Conservation (phyloP, 1,140 invertebrate species). For the Papilio machaon region DNA sequence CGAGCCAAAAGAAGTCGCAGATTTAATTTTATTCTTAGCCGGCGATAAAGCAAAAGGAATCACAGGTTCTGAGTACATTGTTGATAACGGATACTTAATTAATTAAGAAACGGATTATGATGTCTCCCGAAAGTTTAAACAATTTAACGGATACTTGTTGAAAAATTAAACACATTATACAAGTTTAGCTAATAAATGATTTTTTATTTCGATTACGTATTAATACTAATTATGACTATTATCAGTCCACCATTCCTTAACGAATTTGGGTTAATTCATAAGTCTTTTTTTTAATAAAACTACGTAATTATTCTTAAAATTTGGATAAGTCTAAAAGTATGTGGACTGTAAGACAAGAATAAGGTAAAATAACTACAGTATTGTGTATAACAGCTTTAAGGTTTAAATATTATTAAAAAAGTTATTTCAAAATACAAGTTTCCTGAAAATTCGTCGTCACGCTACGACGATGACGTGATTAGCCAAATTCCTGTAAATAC, state of each 20-base stretch:
- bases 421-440: neutral
- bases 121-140: too few species aligned
- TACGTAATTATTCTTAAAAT: too few species aligned
- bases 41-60: neutral
- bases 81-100: neutral
- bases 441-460: neutral
- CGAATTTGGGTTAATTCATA: too few species aligned
- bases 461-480: neutral
- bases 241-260: too few species aligned
- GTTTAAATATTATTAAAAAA: neutral
- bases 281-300: too few species aligned
- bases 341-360: too few species aligned
- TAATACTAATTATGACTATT: too few species aligned
- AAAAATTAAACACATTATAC: neutral
- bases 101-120: too few species aligned
- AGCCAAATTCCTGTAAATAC: neutral
- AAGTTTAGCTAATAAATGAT: neutral
- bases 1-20: neutral
- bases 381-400: too few species aligned
- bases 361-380: too few species aligned
- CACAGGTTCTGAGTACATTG: neutral
- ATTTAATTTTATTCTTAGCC: too few species aligned
- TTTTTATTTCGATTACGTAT: neutral
- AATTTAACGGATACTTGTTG: neutral
- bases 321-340: too few species aligned